Base-by-base conservation (phyloP, 1,140 invertebrate genomes). In the Hyposmocoma kahamanoa region DNA sequence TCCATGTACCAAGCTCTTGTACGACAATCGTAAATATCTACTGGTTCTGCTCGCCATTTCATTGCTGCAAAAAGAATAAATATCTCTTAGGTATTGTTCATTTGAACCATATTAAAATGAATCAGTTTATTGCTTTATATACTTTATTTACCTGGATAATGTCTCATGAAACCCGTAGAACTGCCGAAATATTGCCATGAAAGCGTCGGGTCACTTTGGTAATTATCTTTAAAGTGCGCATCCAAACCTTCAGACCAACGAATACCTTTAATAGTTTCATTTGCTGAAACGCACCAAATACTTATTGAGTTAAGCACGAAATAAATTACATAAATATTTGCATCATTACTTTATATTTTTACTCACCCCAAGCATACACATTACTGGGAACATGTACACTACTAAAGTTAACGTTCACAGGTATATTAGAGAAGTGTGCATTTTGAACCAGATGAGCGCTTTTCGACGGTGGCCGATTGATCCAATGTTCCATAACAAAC, bases 141-240 rank as follows among this genome's bases (percentile, higher is more conserved):
- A 28, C 17, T 18, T 13, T 24, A 52, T 51, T 68, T 84, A 93
- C 93, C 94, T 77, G 97, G 97, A 87, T 95, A 98, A 67, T 97
- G 95, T 62, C 97, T 89, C 92, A 99, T 95, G 76, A 98, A 98
- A 10, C 97, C 97, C 1, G 94, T 94, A 39, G 95, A 93, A 79
- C 96, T 97, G 22, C 97, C 96, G 88, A 98, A 99, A 86, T 97
- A 99, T 86, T 99, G 97, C 96, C 96, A 99, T 3, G 95, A 94
- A 19, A 98, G 88, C 3, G 94, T 94, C 5, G 94, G 94, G 87
- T 98, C 96, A 26, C 90, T 88, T 69, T 94, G 90, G 65, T 95
- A 95, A 80, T 98, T 98, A 60, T 92, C 92, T 59, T 89, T 90
- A 80, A 98, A 99, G 53, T 93, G 94, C 36, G 91, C 90, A 79